These are phyloP conservation scores for Tenthredo distinguenda DNA, from an alignment of 2,888 invertebrate species.

Conservation along the genomic window DNA sequence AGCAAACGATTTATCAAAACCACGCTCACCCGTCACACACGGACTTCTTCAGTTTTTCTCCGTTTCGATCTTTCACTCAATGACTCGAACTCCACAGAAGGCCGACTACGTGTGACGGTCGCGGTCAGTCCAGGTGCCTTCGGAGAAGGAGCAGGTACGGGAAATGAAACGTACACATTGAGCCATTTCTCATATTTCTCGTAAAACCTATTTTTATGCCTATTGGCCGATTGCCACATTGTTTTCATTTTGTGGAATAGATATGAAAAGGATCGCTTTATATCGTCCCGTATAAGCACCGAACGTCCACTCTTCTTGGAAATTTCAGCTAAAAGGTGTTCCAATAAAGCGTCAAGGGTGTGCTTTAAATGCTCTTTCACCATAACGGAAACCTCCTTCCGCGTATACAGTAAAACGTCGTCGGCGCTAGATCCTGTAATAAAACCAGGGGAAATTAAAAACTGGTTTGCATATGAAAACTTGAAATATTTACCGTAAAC, in stretches of 20 bases:
- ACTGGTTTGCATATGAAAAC: conserved; percentile 48
- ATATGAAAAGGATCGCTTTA: conserved; percentile 25
- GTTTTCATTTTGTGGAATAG: conserved; percentile 41
- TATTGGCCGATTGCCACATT: conserved; percentile 50
- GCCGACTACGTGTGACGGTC: no score
- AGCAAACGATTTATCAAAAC: no score
- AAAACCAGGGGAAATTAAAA: conserved; percentile 38
- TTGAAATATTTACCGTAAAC: conserved; percentile 52
- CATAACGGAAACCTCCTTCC: conserved; percentile 46
- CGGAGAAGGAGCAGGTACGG: no score
- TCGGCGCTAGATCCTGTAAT: conserved; percentile 7
- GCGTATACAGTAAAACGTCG: conserved; percentile 26
- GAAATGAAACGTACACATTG: no score
- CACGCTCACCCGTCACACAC: no score
- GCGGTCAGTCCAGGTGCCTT: no score
- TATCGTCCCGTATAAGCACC: not conserved
- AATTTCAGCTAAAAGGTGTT: conserved; percentile 33
- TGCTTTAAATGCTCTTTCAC: conserved; percentile 30
- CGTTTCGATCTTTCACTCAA: no score
- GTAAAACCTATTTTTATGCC: conserved; percentile 8
- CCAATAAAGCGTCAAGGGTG: not conserved
- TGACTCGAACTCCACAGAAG: no score
- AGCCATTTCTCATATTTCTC: no score
- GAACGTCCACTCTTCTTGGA: conserved; percentile 50
- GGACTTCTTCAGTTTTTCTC: no score